Percentiles rank a stretch among this genome's conserved stretches.
phyloP scores from a whole-genome alignment of 2,113 vertebrate genomes.

The Eubucco bourcierii region DNA sequence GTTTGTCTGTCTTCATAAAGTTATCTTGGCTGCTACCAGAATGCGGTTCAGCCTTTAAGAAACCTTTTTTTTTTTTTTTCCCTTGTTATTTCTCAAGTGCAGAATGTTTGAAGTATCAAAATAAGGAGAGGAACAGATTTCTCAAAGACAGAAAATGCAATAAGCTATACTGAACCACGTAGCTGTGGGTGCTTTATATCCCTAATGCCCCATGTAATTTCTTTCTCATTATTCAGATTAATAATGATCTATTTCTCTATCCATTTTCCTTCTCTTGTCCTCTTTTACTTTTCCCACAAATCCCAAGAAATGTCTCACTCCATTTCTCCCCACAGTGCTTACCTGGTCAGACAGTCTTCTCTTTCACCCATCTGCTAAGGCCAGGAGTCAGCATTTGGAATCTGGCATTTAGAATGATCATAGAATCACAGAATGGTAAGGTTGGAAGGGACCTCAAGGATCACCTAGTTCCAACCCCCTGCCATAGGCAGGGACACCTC shows the following conservation, averaged over 20 bases:
- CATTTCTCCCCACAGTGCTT: neutral
- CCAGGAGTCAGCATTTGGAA: neutral
- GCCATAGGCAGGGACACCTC: no score
- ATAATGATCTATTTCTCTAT: neutral
- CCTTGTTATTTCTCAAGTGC: constrained; percentile 17
- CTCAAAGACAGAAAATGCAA: neutral
- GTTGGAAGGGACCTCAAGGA: no score
- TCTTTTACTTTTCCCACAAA: neutral
- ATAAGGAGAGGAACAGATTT: neutral
- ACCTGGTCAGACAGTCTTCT: neutral
- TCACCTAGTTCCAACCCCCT: no score
- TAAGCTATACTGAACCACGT: neutral
- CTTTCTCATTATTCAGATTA: neutral
- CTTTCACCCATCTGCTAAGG: neutral
- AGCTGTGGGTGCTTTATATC: neutral
- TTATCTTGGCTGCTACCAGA: constrained; percentile 65
- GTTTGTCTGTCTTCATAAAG: constrained; percentile 70
- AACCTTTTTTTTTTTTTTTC: neutral
- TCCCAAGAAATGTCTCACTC: neutral
- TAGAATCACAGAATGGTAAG: no score
- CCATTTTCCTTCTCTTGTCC: neutral
- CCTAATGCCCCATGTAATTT: neutral
- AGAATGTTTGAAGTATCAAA: constrained; percentile 31
- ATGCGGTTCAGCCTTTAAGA: constrained; percentile 8
- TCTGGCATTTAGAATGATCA: neutral